Percentiles rank a stretch among this genome's conserved stretches.
Conservation (phyloP, 2,113 vertebrate species). For the Gasterosteus aculeatus region DNA sequence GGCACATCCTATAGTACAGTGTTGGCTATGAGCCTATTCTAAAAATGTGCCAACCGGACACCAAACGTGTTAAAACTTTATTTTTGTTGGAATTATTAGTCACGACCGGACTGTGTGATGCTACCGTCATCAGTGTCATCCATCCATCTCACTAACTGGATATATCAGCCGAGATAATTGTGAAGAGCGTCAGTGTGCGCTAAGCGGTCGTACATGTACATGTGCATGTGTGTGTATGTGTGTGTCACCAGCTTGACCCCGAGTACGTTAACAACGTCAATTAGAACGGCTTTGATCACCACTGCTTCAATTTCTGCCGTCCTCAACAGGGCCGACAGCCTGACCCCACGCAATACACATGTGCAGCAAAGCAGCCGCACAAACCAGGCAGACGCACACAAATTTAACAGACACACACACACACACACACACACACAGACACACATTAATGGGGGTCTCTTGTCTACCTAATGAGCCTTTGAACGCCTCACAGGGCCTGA, state of each 20-base stretch:
- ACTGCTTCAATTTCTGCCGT: conserved; percentile 26
- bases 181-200: neutral
- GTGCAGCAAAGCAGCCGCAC: neutral
- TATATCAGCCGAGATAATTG: neutral
- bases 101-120: neutral
- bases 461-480: conserved; percentile 43
- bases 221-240: conserved; percentile 1
- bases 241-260: conserved; percentile 44
- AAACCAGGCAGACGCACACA: neutral
- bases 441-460: neutral
- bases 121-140: neutral
- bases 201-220: neutral
- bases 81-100: no score
- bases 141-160: neutral
- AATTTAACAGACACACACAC: neutral
- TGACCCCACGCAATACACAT: conserved; percentile 4
- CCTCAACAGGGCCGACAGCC: conserved; percentile 21
- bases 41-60: neutral
- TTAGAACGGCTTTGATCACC: conserved; percentile 62
- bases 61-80: neutral
- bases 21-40: neutral
- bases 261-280: conserved; percentile 39
- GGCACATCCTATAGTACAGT: neutral
- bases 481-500: conserved; percentile 11
- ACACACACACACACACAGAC: conserved; percentile 7